Conservation (phyloP, 2,797 vertebrate genomes). For the Amphiprion clarkii region DNA sequence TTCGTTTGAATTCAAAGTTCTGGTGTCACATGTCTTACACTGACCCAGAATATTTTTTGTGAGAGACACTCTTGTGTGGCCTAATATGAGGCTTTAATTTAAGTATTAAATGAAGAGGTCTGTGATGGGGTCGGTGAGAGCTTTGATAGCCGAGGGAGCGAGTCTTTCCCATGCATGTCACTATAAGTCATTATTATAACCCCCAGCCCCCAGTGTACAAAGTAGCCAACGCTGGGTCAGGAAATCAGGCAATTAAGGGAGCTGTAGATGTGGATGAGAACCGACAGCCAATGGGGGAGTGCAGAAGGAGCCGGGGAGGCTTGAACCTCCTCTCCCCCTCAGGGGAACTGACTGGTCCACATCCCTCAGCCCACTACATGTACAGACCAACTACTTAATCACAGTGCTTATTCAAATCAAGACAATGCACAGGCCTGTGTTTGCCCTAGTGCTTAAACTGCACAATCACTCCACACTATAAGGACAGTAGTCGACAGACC, state of each 20-base stretch:
- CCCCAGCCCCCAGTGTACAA: conserved; percentile 56
- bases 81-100: conserved; percentile 46
- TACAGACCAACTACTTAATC: conserved; percentile 62
- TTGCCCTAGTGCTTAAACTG: conserved; percentile 38
- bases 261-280: conserved; percentile 71
- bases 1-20: conserved; percentile 13
- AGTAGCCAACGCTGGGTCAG: conserved; percentile 64
- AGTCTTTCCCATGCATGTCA: conserved; percentile 68
- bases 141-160: conserved; percentile 50
- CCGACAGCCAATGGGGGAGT: conserved; percentile 76
- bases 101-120: conserved; percentile 48
- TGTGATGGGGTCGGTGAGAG: conserved; percentile 22
- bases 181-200: conserved; percentile 75
- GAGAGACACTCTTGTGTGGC: neutral
- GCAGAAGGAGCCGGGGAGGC: conserved; percentile 70
- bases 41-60: conserved; percentile 11
- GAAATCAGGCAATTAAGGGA: conserved; percentile 77
- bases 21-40: conserved; percentile 6
- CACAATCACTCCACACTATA: conserved; percentile 29
- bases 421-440: conserved; percentile 38
- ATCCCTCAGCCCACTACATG: conserved; percentile 60
- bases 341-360: conserved; percentile 73
- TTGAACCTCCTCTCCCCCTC: conserved; percentile 65
- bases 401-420: conserved; percentile 70
- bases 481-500: conserved; percentile 11